phyloP scores from a whole-genome alignment of 2,797 vertebrate genomes.

The Limosa lapponica region DNA sequence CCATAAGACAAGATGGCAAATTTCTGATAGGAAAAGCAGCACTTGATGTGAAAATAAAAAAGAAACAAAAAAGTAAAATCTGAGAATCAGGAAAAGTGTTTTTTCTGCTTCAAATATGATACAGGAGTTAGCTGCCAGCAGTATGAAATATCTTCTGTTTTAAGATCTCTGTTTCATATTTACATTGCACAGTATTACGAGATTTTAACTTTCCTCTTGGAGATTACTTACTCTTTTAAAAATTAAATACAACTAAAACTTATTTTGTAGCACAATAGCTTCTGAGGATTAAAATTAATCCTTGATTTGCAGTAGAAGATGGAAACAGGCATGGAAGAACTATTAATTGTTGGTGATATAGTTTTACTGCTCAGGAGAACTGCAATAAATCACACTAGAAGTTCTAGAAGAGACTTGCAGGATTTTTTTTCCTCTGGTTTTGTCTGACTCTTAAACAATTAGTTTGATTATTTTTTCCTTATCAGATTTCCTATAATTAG shows the following conservation, averaged over 20 bases:
- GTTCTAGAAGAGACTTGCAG: not conserved
- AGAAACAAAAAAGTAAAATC: not conserved
- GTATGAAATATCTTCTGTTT: not conserved
- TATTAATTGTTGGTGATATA: not conserved
- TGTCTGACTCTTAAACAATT: not conserved
- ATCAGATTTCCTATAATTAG: slow-evolving; percentile 40
- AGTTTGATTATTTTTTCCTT: not conserved
- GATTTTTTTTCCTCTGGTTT: not conserved
- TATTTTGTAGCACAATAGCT: not conserved
- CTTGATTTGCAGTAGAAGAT: not conserved
- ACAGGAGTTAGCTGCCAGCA: not conserved
- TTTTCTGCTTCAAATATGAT: not conserved
- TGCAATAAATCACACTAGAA: not conserved
- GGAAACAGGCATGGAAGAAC: not conserved
- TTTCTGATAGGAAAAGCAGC: not conserved
- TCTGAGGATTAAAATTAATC: not conserved
- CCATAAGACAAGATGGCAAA: not conserved
- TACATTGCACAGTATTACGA: not conserved
- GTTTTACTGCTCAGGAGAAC: not conserved
- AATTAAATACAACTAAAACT: not conserved
- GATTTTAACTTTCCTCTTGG: not conserved
- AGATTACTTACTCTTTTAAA: not conserved
- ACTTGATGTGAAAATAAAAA: not conserved
- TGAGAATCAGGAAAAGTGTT: not conserved
- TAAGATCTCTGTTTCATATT: not conserved